A percentile compares a stretch with the other conserved stretches of the same genome.
Conservation (phyloP, 2,113 vertebrate species). For the Sciurus niger region DNA sequence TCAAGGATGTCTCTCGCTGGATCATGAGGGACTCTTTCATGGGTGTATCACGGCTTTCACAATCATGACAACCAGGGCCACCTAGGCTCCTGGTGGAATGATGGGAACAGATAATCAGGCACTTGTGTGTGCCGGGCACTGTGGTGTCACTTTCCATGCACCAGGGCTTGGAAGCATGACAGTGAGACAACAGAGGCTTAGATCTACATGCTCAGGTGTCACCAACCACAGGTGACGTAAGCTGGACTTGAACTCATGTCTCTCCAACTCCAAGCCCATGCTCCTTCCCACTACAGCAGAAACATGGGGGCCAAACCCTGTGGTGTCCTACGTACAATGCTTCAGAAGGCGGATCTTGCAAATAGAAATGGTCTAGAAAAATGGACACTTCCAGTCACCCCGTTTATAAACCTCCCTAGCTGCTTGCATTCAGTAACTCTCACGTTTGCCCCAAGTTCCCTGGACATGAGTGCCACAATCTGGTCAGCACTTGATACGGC, state of each 20-base stretch:
- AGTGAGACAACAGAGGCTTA: not conserved
- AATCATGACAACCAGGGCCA: not conserved
- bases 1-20: slow-evolving; percentile 53
- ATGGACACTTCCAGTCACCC: not conserved
- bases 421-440: not conserved
- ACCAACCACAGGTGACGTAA: not conserved
- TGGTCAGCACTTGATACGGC: not conserved
- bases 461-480: not conserved
- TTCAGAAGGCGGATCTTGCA: not conserved
- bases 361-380: not conserved
- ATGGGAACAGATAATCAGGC: not conserved
- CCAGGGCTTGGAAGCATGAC: too few relatives aligned
- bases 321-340: not conserved
- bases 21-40: not conserved
- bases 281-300: not conserved
- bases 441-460: not conserved
- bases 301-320: not conserved
- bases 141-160: not conserved
- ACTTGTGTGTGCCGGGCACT: not conserved
- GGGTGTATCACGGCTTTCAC: not conserved
- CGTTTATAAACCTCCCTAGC: not conserved
- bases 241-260: not conserved
- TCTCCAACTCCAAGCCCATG: not conserved
- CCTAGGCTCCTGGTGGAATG: not conserved
- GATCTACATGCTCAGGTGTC: not conserved